Conservation (phyloP, 2,888 invertebrate genomes). For the Octonoba sinensis region DNA sequence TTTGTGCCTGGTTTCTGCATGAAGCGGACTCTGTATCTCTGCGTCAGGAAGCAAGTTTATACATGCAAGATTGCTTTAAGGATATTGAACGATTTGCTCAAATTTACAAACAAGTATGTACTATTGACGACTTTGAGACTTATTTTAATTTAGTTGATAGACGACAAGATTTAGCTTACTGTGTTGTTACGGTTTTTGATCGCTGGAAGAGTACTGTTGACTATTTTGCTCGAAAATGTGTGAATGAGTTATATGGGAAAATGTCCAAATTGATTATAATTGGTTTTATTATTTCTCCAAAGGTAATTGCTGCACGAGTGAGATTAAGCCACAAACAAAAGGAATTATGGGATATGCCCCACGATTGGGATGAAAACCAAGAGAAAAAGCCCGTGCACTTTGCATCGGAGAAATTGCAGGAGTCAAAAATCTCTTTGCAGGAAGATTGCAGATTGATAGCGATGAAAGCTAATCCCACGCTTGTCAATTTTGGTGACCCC, state of each 20-base stretch:
- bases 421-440: background rate
- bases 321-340: constrained; percentile 26
- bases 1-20: constrained; percentile 50
- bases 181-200: constrained; percentile 11
- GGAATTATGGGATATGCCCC: constrained; percentile 33
- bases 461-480: constrained; percentile 32
- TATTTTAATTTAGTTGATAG: constrained; percentile 17
- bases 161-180: constrained; percentile 39
- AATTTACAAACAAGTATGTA: background rate
- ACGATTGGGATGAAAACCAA: background rate
- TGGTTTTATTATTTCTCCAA: constrained; percentile 40
- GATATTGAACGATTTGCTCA: constrained; percentile 16
- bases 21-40: constrained; percentile 30
- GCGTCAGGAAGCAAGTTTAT: constrained; percentile 16
- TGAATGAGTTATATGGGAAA: constrained; percentile 23
- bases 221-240: constrained; percentile 8
- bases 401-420: constrained; percentile 1
- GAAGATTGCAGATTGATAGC: background rate
- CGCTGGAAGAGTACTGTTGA: background rate
- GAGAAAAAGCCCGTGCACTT: background rate
- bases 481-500: constrained; percentile 4
- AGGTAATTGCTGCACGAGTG: constrained; percentile 41
- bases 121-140: background rate
- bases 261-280: constrained; percentile 36
- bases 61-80: constrained; percentile 29